phyloP scores from a whole-genome alignment of 2,113 vertebrate genomes.

The Ia io region DNA sequence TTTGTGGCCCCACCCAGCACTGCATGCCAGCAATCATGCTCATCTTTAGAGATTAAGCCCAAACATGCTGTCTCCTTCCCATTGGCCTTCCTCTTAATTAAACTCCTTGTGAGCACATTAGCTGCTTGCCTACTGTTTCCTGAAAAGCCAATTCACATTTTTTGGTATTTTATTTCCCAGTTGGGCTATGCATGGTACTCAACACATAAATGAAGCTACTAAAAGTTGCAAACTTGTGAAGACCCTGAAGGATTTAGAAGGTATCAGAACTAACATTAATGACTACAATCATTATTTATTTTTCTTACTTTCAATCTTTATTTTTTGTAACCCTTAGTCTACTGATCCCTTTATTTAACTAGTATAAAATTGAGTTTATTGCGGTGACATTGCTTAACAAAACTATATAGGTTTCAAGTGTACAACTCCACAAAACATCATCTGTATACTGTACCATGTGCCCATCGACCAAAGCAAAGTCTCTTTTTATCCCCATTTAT shows the following conservation, averaged over 20 bases:
- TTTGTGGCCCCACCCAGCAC: accelerated
- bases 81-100: neutral
- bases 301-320: neutral
- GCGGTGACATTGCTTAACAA: neutral
- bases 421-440: neutral
- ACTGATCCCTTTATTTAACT: neutral
- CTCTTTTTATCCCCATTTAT: neutral
- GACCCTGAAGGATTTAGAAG: neutral
- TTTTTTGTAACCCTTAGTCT: neutral
- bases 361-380: neutral
- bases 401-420: neutral
- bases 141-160: neutral
- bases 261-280: neutral
- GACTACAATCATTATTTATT: neutral
- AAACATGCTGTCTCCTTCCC: neutral
- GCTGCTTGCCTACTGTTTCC: neutral
- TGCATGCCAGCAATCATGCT: too few species aligned
- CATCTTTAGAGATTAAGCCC: neutral
- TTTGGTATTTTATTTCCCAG: neutral
- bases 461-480: neutral
- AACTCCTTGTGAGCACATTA: neutral
- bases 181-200: neutral
- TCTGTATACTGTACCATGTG: neutral
- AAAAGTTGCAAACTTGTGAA: neutral
- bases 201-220: neutral